Conservation (phyloP, 2,888 invertebrate species). For the Beris chalybata region DNA sequence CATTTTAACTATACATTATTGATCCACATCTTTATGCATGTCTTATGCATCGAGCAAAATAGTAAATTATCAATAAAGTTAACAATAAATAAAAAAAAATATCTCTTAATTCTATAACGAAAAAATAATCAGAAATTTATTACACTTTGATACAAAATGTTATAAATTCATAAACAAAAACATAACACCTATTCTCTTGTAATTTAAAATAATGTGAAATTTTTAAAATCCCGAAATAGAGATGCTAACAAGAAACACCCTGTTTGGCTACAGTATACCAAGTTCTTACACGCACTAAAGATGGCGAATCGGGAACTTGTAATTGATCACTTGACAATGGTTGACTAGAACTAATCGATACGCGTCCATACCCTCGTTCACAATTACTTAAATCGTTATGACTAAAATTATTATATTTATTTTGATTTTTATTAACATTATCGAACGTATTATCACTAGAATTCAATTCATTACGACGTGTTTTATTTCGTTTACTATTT, state of each 20-base stretch:
- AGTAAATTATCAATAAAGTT: too few species aligned
- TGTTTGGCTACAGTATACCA: constrained; percentile 58
- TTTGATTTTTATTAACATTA: constrained; percentile 20
- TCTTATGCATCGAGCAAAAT: too few species aligned
- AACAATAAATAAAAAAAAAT: too few species aligned
- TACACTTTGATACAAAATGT: constrained; percentile 32
- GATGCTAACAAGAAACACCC: constrained; percentile 55
- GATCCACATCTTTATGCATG: too few species aligned
- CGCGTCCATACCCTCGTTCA: constrained; percentile 7
- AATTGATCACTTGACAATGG: constrained; percentile 37
- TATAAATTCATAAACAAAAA: not conserved
- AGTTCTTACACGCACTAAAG: constrained; percentile 55
- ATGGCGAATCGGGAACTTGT: constrained; percentile 52
- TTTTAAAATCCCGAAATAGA: constrained; percentile 3
- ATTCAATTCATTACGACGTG: constrained; percentile 19
- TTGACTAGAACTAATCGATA: constrained; percentile 37
- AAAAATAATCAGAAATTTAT: constrained; percentile 2
- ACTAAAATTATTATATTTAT: constrained; percentile 14
- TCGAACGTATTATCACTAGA: constrained; percentile 15
- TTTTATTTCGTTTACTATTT: constrained; percentile 3
- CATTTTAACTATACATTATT: too few species aligned
- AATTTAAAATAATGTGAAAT: not conserved
- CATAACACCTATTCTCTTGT: not conserved
- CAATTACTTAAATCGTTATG: constrained; percentile 7
- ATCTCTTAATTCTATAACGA: too few species aligned